phyloP scores from a whole-genome alignment of 2,113 vertebrate species.

The Scolopax mira region DNA sequence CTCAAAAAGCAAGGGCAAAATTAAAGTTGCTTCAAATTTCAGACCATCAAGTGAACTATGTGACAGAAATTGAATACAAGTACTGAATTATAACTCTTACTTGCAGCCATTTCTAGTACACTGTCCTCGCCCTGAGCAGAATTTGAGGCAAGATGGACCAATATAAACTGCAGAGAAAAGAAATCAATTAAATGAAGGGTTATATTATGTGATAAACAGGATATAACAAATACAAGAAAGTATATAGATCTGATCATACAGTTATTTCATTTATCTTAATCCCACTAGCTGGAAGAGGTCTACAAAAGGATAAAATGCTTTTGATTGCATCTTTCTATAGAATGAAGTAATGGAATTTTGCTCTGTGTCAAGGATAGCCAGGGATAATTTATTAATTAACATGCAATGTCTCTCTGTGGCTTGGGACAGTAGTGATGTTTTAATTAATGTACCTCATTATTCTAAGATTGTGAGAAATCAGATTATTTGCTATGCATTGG shows the following conservation, averaged over 20 bases:
- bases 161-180: constrained; percentile 87
- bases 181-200: not conserved
- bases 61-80: not conserved
- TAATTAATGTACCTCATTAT: not conserved
- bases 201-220: not conserved
- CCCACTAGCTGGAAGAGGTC: not conserved
- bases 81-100: constrained; percentile 75
- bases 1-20: not conserved
- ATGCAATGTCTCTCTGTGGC: not conserved
- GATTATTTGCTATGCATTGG: not conserved
- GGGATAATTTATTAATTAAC: not conserved
- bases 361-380: not conserved
- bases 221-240: not conserved
- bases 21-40: constrained; percentile 20
- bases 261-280: not conserved
- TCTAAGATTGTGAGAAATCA: not conserved
- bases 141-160: constrained; percentile 93
- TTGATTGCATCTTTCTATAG: not conserved
- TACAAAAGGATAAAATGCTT: not conserved
- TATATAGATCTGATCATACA: not conserved
- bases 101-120: constrained; percentile 96
- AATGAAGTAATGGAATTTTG: not conserved
- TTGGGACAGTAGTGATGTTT: not conserved
- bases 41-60: not conserved
- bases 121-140: constrained; percentile 96